Evolutionary conservation across 2,888 invertebrate genomes (phyloP).

Genomic region (Megalurothrips usitatus): DNA sequence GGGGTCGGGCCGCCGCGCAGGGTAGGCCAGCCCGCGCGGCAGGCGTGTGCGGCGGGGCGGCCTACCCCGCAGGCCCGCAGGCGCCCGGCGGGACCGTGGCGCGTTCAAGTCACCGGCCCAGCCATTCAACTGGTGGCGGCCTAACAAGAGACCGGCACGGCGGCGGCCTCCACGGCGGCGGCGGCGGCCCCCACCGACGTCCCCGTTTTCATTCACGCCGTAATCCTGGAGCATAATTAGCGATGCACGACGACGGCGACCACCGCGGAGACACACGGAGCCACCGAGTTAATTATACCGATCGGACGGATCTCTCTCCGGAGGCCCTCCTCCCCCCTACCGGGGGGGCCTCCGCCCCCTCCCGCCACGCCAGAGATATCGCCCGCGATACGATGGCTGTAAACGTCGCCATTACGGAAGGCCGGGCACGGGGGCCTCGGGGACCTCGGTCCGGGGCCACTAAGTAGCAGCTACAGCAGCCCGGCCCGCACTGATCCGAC

Average conservation of each 20-base stretch:
- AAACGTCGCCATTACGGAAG: conserved; percentile 18
- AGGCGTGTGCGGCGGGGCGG: background rate
- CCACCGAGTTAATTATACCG: conserved; percentile 5
- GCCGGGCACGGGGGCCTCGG: background rate
- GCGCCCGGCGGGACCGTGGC: background rate
- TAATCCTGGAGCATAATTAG: background rate
- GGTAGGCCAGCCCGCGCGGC: background rate
- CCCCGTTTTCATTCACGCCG: background rate
- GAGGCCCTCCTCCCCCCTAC: background rate
- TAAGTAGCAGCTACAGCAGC: too few species aligned
- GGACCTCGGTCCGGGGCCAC: too few species aligned
- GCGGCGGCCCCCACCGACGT: background rate
- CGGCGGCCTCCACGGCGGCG: background rate
- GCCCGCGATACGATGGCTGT: background rate
- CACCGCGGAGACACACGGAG: background rate
- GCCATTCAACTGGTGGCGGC: too few species aligned
- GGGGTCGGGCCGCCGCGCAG: background rate
- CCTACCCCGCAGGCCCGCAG: background rate
- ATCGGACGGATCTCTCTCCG: background rate
- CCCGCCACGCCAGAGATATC: conserved; percentile 1
- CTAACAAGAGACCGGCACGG: background rate
- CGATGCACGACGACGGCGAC: background rate
- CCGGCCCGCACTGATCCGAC: too few species aligned
- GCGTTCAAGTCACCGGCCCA: background rate
- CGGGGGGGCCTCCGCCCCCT: background rate